A percentile compares a stretch with the other conserved stretches of the same genome.
Evolutionary conservation across 2,797 vertebrate genomes (phyloP).

Genomic region (Pipistrellus nathusii): DNA sequence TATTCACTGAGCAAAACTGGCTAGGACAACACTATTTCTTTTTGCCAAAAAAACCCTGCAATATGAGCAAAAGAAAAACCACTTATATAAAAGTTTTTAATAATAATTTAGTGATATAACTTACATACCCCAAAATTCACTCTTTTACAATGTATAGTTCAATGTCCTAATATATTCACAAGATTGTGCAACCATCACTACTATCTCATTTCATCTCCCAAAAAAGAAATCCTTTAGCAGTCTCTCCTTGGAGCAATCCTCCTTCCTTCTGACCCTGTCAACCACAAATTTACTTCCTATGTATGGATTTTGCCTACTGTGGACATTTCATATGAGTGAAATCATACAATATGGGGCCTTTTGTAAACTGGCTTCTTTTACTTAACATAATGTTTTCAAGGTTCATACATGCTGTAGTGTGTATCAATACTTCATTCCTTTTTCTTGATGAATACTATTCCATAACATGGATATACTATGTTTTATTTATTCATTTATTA

Average conservation of each 20-base stretch:
- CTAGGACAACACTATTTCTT: neutral
- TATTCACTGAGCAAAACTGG: too few species aligned
- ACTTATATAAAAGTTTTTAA: neutral
- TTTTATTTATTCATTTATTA: constrained; percentile 19
- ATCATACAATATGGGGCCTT: neutral
- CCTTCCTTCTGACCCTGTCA: neutral
- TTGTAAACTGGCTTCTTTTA: neutral
- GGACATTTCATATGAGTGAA: neutral
- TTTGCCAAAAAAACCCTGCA: neutral
- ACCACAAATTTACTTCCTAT: neutral
- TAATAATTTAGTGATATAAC: neutral
- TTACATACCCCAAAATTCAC: neutral
- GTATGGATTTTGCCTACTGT: neutral
- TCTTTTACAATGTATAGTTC: neutral
- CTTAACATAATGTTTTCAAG: neutral
- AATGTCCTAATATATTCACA: neutral
- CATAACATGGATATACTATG: neutral
- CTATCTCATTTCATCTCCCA: neutral
- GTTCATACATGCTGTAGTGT: neutral
- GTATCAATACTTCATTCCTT: neutral
- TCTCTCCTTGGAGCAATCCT: neutral
- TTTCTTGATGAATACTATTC: neutral
- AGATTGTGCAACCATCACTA: neutral
- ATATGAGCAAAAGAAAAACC: constrained; percentile 46
- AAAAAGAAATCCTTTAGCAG: neutral